These are phyloP conservation scores for Monomorium pharaonis DNA, from an alignment of 1,140 invertebrate species.

Conservation along the genomic window DNA sequence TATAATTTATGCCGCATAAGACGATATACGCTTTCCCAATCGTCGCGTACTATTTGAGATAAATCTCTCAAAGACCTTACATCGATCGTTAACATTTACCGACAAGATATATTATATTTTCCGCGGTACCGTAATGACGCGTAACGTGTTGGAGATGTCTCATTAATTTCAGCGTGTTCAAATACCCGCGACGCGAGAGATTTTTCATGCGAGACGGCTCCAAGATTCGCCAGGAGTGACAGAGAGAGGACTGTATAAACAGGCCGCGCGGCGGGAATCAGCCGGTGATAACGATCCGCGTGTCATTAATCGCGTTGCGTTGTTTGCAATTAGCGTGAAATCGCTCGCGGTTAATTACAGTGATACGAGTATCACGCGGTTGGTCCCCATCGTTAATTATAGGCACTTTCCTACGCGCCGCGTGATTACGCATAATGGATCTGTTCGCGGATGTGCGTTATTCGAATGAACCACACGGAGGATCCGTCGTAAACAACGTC, in stretches of 20 bases:
- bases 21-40: not conserved
- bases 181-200: not conserved
- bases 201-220: slow-evolving; percentile 1
- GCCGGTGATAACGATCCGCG: slow-evolving; percentile 79
- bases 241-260: not conserved
- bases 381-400: slow-evolving; percentile 79
- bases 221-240: slow-evolving; percentile 19
- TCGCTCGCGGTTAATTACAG: slow-evolving; percentile 81
- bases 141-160: not conserved
- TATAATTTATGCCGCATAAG: slow-evolving; percentile 31
- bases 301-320: slow-evolving; percentile 81
- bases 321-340: slow-evolving; percentile 82
- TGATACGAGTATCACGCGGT: slow-evolving; percentile 60
- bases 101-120: not conserved
- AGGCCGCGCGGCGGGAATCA: slow-evolving; percentile 52
- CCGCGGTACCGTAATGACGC: not conserved
- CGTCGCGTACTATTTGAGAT: not conserved
- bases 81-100: not conserved
- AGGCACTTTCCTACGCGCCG: slow-evolving; percentile 12
- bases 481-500: not conserved
- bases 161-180: slow-evolving; percentile 34
- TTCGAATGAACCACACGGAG: not conserved
- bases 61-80: not conserved
- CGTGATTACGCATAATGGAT: slow-evolving; percentile 53
- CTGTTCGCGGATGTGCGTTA: not conserved